Conservation (phyloP, 2,888 invertebrate species). For the Epsilonema sp. region DNA sequence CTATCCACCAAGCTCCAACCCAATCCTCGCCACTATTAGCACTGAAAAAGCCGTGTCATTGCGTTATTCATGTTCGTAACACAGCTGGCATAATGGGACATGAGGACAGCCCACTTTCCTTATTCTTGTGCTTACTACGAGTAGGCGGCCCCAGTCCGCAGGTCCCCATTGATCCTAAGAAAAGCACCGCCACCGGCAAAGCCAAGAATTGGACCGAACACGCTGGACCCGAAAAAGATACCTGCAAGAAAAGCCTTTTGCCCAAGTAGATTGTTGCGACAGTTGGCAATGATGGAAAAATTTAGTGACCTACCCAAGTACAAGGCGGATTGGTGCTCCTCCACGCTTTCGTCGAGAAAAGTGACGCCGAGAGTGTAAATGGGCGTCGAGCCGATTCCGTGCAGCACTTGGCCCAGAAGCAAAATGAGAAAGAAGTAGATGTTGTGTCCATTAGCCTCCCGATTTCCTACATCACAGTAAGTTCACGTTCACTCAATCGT, state of each 20-base stretch:
- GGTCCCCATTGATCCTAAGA: constrained; percentile 43
- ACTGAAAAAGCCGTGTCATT: too few relatives aligned
- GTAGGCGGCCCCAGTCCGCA: too few relatives aligned
- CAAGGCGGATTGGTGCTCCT: constrained; percentile 57
- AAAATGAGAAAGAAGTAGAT: background rate
- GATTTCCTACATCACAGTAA: background rate
- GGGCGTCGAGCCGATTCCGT: constrained; percentile 61
- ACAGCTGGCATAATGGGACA: too few relatives aligned
- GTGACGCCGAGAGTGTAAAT: constrained; percentile 64
- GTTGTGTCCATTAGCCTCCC: background rate
- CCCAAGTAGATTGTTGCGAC: too few relatives aligned
- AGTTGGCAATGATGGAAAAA: too few relatives aligned
- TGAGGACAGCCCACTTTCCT: too few relatives aligned
- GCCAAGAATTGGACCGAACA: constrained; percentile 56
- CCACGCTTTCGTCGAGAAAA: constrained; percentile 62
- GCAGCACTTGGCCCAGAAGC: constrained; percentile 48
- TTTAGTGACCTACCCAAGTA: constrained; percentile 59
- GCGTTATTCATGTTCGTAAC: too few relatives aligned
- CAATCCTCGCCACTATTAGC: too few relatives aligned
- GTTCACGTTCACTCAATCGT: too few relatives aligned
- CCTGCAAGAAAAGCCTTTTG: too few relatives aligned
- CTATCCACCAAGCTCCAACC: background rate
- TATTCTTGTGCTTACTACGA: too few relatives aligned
- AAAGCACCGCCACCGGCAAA: constrained; percentile 58
- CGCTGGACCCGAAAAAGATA: constrained; percentile 55